Percentiles rank a stretch among this genome's conserved stretches.
Evolutionary conservation across 2,888 invertebrate species (phyloP).

Genomic region (Sipha maydis): DNA sequence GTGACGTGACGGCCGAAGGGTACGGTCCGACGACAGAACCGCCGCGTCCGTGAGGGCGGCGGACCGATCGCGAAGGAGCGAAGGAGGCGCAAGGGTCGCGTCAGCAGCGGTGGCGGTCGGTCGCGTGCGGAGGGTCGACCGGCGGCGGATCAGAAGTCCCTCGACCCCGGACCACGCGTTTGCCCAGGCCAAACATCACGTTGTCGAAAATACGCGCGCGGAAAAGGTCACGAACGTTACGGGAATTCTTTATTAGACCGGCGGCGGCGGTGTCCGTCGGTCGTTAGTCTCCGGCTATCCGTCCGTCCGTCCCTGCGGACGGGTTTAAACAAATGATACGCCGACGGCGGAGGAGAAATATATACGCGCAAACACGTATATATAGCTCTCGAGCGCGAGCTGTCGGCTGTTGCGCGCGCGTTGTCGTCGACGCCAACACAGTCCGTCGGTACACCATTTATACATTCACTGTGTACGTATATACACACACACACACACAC

Average conservation of each 20-base stretch:
- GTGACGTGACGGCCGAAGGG: background rate
- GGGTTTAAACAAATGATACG: slow-evolving; percentile 59
- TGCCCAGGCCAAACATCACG: background rate
- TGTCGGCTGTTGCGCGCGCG: slow-evolving; percentile 34
- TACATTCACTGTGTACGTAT: too few relatives aligned
- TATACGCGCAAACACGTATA: background rate
- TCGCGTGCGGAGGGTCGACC: background rate
- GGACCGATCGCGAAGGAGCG: background rate
- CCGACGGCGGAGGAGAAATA: slow-evolving; percentile 14
- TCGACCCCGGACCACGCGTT: background rate
- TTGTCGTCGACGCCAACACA: too few relatives aligned
- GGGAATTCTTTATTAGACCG: slow-evolving; percentile 60
- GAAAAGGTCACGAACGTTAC: slow-evolving; percentile 61
- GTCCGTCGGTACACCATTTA: too few relatives aligned
- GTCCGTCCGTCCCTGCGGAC: background rate
- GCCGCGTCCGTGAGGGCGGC: background rate
- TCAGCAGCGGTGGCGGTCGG: background rate
- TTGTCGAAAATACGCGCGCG: slow-evolving; percentile 17
- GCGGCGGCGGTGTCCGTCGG: slow-evolving; percentile 12
- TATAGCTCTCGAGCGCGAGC: background rate
- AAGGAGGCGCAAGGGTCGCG: background rate
- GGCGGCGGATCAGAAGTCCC: background rate
- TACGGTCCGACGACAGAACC: background rate
- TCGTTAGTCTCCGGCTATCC: slow-evolving; percentile 48
- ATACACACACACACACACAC: too few relatives aligned